Evolutionary conservation across 2,113 vertebrate genomes (phyloP), one percentile per base, ranked within the genome.

Genomic region (Ovis canadensis): DNA sequence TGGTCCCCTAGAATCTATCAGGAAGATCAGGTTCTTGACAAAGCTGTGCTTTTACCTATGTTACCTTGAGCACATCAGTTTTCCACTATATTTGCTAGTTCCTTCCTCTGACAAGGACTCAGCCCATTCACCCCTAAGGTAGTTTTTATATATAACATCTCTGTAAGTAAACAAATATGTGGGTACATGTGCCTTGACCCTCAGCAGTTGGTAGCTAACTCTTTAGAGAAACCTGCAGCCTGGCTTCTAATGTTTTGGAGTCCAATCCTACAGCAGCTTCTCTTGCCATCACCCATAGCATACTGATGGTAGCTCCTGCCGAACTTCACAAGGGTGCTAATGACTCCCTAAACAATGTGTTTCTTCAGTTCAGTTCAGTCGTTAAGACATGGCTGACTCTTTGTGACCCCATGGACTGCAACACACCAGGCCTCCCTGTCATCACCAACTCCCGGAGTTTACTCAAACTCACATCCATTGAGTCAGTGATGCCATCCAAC

Each of bases 311-410:
- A 45, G 40, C 13, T 14, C 36, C 43, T 78, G 74, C 74, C 13
- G 0, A 45, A 2, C 6, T 45, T 45, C 2, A 43, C 74, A 45
- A 27, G 59, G 40, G 25, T 77, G 40, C 11, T 45, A 25, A 77
- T 15, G 40, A 14, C 74, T 77, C 36, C 71, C 36, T 43, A 77
- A 77, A 43, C 3, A 3, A 27, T 45, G 11, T 11, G 21, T 15
- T 62, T 31, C 59, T 50, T 50, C 48, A 45, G 45, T 59, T 12
- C 57, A 33, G 15, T 64, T 33, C 60, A 62, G 60, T 64, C 1
- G 0, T 2, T 67, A 7, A n/a, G 33, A 4, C 0, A 0, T n/a
- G 62, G 1, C 62, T n/a, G 62, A 67, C 7, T 67, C 15, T 67
- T 67, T n/a, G 62, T 0, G 0, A n/a, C 33, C 15, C 15, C 62